Base-by-base conservation (phyloP, 2,113 vertebrate genomes). In the Syngnathus floridae region DNA sequence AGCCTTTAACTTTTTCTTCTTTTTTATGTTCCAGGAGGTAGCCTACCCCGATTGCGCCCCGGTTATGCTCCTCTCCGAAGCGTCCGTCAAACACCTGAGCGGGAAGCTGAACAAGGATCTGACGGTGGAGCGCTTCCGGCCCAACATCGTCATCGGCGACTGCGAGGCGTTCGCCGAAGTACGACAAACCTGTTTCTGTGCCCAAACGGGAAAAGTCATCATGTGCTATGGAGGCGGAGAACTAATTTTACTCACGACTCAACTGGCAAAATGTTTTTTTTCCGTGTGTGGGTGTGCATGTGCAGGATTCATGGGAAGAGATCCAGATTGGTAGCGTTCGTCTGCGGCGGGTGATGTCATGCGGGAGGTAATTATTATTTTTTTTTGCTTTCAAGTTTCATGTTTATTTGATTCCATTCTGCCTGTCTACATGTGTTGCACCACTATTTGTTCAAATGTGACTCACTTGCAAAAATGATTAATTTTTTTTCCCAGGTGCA, bases 241-340 rank as follows among this genome's bases (percentile, higher is more conserved):
- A 78, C 86, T 86, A 79, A 84, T 76, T 78, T 72, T 82, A 74
- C 74, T 77, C 69, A 58, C 58, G 26, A 64, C 72, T 75, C 59
- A 62, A 58, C 51, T 71, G 64, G 68, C 69, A 78, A 77, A 11
- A 81, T 80, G 77, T 60, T 82, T 54, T 72, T 17, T 9, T 11
- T 7, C n/a, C 3, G 1, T 52, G 40, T 54, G 21, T 51, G 66
- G 43, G 43, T 64, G 54, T 14, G 26, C 54, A 26, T 5, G 26
- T 31, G 64, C 70, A 99, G 97, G 97, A 99, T 51, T 89, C 90
- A 7, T 99, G 97, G 96, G 89, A 94, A 22, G 91, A 95, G 16
- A 66, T 98, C 67, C 82, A 93, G 67, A 94, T 98, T 82, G 97
- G 95, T 7, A 71, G 72, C 1, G 90, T 89, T 38, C 88, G 93